A percentile compares a stretch with the other conserved stretches of the same genome.
Conservation (phyloP, 2,888 invertebrate genomes). For the Mallateleia sp. region DNA sequence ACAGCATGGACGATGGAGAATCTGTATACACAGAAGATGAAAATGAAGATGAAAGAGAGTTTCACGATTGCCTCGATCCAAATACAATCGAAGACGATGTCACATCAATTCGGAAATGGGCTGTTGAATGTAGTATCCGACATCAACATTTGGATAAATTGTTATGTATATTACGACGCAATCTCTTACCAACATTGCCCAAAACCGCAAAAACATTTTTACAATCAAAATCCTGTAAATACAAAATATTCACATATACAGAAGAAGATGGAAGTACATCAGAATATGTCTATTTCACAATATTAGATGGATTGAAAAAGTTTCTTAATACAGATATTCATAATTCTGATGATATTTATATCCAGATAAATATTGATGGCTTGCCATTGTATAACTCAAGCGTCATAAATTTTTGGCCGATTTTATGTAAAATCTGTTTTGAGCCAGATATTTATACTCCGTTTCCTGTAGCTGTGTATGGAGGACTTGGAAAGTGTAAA, state of each 20-base stretch:
- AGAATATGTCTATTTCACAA: conserved; percentile 1
- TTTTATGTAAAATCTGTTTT: conserved; percentile 3
- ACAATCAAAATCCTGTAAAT: not conserved
- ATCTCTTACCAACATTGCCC: not conserved
- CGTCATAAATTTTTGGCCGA: conserved; percentile 3
- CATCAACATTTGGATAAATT: not conserved
- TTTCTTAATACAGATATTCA: not conserved
- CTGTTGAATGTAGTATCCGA: not conserved
- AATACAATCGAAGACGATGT: no score
- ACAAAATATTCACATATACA: not conserved
- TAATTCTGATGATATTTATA: not conserved
- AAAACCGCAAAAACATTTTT: not conserved
- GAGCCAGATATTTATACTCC: not conserved
- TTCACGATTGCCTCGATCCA: no score
- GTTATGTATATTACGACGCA: not conserved
- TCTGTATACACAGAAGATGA: no score
- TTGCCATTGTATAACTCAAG: conserved; percentile 6
- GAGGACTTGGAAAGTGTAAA: not conserved
- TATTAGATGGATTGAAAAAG: not conserved
- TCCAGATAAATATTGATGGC: conserved; percentile 3
- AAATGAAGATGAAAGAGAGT: no score
- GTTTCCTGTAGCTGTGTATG: conserved; percentile 7
- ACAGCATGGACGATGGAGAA: no score
- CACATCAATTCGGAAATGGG: no score
- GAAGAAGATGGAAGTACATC: no score